phyloP scores from a whole-genome alignment of 1,140 invertebrate species.

The Himalopsyche phryganea region DNA sequence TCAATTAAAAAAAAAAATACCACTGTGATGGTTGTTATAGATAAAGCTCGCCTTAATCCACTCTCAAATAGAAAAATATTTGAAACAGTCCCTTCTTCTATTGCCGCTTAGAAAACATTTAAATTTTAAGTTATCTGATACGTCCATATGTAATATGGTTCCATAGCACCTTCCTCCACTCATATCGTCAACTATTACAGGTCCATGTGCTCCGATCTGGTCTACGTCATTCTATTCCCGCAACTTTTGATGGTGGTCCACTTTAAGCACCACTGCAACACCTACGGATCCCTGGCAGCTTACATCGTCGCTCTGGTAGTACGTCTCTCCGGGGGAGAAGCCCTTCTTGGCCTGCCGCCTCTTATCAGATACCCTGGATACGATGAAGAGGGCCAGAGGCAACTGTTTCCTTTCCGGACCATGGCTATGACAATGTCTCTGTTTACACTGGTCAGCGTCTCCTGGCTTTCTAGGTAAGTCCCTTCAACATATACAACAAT shows the following conservation, averaged over 20 bases:
- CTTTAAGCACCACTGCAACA: slow-evolving; percentile 90
- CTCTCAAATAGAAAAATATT: too few species aligned
- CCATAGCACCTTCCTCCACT: too few species aligned
- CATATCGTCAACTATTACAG: too few species aligned
- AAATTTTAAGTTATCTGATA: too few species aligned
- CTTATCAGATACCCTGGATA: slow-evolving; percentile 87
- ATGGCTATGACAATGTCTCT: slow-evolving; percentile 84
- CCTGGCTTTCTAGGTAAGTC: slow-evolving; percentile 70
- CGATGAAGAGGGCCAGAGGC: slow-evolving; percentile 64
- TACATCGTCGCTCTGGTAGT: slow-evolving; percentile 88
- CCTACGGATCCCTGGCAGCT: slow-evolving; percentile 89
- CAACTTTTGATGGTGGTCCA: slow-evolving; percentile 97
- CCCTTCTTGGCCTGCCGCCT: slow-evolving; percentile 75
- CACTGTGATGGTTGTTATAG: too few species aligned
- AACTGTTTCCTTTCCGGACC: slow-evolving; percentile 88
- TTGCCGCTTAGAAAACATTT: too few species aligned
- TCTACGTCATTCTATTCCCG: slow-evolving; percentile 97
- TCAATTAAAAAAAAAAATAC: too few species aligned
- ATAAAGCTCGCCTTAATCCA: too few species aligned
- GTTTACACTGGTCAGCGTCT: slow-evolving; percentile 71
- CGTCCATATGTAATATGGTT: too few species aligned
- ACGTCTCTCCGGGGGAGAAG: slow-evolving; percentile 85
- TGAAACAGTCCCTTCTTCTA: too few species aligned
- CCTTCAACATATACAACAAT: background rate
- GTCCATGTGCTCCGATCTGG: slow-evolving; percentile 95